Conservation (phyloP, 2,888 invertebrate species). For the Cyclophora albipunctata region DNA sequence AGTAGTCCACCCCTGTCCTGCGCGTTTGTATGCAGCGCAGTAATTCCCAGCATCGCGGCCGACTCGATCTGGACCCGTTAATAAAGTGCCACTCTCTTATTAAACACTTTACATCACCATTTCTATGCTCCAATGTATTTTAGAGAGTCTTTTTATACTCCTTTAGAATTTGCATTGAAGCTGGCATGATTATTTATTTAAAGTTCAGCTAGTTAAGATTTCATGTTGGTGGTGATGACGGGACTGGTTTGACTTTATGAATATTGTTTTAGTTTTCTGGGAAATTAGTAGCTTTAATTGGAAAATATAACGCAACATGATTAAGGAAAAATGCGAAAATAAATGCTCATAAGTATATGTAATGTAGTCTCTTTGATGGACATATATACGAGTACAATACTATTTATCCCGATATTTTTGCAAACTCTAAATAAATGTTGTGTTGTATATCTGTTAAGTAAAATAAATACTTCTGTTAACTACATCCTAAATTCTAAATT, state of each 20-base stretch:
- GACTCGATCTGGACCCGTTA: conserved; percentile 22
- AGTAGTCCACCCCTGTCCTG: conserved; percentile 27
- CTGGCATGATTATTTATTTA: not conserved
- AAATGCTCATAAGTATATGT: too few species aligned
- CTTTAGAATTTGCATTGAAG: conserved; percentile 1
- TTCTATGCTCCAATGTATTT: not conserved
- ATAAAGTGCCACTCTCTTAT: conserved; percentile 23
- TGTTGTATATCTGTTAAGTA: too few species aligned
- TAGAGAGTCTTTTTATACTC: not conserved
- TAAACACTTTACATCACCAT: conserved; percentile 1
- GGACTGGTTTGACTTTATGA: not conserved
- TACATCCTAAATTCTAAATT: too few species aligned
- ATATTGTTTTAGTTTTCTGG: too few species aligned
- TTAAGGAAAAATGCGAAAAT: too few species aligned
- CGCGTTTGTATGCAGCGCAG: conserved; percentile 45
- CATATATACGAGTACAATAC: too few species aligned
- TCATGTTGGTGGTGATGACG: not conserved
- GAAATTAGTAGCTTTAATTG: too few species aligned
- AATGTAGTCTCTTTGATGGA: too few species aligned
- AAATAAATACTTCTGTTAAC: too few species aligned
- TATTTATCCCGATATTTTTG: too few species aligned
- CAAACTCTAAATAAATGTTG: too few species aligned
- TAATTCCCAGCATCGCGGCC: conserved; percentile 37
- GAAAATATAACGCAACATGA: too few species aligned
- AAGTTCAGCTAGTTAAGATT: not conserved